Conservation (phyloP, 2,888 invertebrate genomes). For the Nomada goodeniana region DNA sequence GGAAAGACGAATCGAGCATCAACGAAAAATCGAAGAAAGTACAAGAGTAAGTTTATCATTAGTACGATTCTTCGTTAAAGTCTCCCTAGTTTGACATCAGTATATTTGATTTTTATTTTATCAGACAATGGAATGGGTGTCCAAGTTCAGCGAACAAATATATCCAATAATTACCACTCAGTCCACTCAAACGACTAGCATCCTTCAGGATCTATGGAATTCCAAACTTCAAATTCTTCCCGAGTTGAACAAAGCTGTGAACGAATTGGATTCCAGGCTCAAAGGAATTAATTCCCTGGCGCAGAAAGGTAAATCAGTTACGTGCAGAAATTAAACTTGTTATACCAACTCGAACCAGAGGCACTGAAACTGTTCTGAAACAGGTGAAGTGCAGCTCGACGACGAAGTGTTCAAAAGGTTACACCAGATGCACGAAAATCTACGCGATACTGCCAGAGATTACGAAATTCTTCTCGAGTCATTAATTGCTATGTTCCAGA, state of each 20-base stretch:
- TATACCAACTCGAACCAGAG: not conserved
- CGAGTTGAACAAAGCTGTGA: conserved; percentile 87
- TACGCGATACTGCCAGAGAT: conserved; percentile 89
- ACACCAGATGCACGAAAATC: conserved; percentile 87
- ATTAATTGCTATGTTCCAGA: conserved; percentile 89
- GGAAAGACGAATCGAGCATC: conserved; percentile 84
- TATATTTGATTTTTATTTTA: conserved; percentile 60
- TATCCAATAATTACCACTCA: conserved; percentile 90
- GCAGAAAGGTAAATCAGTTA: conserved; percentile 85
- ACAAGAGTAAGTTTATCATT: conserved; percentile 81
- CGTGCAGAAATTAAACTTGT: not conserved
- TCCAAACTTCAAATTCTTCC: conserved; percentile 86
- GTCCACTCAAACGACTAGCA: conserved; percentile 86
- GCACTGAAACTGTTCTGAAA: not conserved
- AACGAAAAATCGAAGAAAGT: conserved; percentile 84
- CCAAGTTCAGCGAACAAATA: conserved; percentile 89
- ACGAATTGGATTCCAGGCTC: conserved; percentile 89
- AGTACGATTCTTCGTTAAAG: not conserved
- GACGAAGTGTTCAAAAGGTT: conserved; percentile 88
- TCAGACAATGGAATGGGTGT: conserved; percentile 88
- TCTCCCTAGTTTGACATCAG: not conserved
- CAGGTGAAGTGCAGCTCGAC: conserved; percentile 85
- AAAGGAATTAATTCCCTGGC: conserved; percentile 88
- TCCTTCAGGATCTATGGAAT: conserved; percentile 86
- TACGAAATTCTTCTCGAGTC: conserved; percentile 90